These are phyloP conservation scores for Hystrix cristata DNA, from an alignment of 2,113 vertebrate genomes.

Conservation along the genomic window DNA sequence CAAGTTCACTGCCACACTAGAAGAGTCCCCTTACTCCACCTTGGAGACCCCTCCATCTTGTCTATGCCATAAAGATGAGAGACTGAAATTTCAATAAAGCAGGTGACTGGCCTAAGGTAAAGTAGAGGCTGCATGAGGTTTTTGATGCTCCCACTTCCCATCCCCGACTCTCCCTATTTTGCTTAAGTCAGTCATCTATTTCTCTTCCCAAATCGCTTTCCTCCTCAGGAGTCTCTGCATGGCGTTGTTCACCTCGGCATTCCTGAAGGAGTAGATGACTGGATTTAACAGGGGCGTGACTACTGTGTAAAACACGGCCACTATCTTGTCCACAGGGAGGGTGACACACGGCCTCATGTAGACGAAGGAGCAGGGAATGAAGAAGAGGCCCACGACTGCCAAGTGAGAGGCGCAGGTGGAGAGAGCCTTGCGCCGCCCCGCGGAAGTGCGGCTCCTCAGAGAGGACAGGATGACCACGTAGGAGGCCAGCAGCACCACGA, in stretches of 20 bases:
- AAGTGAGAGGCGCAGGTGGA: no score
- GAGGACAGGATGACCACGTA: slow-evolving; percentile 75
- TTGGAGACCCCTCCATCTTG: neutral
- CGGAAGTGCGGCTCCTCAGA: neutral
- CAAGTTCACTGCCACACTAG: neutral
- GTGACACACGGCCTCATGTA: no score
- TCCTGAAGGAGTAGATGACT: no score
- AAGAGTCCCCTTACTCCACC: neutral
- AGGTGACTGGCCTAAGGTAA: neutral
- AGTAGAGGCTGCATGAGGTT: neutral
- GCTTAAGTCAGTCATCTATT: neutral
- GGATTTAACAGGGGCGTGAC: no score
- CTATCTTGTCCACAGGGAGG: no score
- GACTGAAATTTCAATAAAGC: neutral
- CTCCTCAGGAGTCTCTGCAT: no score
- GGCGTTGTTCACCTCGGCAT: no score
- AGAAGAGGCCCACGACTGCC: no score
- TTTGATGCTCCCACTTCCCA: neutral
- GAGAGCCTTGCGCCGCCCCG: slow-evolving; percentile 39
- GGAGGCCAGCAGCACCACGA: slow-evolving; percentile 63
- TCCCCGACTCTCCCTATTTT: neutral
- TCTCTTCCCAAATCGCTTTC: slow-evolving; percentile 5
- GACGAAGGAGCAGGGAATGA: no score
- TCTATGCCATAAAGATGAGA: neutral
- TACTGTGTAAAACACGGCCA: no score